These are phyloP conservation scores for Oreochromis aureus DNA, from an alignment of 2,113 vertebrate genomes.

Conservation along the genomic window DNA sequence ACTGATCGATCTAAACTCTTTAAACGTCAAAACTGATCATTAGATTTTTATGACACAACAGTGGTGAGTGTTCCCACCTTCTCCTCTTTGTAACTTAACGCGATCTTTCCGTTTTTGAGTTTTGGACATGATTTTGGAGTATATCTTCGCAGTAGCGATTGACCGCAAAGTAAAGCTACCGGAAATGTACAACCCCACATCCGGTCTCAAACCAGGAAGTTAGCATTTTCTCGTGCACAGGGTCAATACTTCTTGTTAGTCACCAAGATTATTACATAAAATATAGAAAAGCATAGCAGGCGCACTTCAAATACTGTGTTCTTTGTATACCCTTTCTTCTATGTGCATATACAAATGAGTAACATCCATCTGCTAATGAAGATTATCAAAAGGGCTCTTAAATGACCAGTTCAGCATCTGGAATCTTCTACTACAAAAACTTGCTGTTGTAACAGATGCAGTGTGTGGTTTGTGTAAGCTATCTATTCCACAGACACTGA, in stretches of 20 bases:
- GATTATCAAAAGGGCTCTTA: background rate
- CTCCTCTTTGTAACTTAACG: too few species aligned
- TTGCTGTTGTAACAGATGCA: background rate
- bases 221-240: too few species aligned
- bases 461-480: background rate
- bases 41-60: too few species aligned
- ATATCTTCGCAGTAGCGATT: too few species aligned
- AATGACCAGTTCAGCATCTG: background rate
- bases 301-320: background rate
- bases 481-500: background rate
- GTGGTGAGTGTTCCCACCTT: too few species aligned
- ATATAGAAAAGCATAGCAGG: background rate
- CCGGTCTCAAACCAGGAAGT: too few species aligned
- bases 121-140: too few species aligned
- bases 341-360: background rate
- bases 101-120: too few species aligned
- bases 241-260: background rate
- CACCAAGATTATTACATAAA: background rate
- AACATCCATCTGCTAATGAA: background rate
- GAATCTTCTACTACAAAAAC: background rate
- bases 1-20: too few species aligned
- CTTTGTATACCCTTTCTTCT: background rate
- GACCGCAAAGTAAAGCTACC: too few species aligned
- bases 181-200: too few species aligned
- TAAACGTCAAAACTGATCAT: too few species aligned